Evolutionary conservation across 1,140 invertebrate genomes (phyloP).

Genomic region (Schlechtendalia chinensis): DNA sequence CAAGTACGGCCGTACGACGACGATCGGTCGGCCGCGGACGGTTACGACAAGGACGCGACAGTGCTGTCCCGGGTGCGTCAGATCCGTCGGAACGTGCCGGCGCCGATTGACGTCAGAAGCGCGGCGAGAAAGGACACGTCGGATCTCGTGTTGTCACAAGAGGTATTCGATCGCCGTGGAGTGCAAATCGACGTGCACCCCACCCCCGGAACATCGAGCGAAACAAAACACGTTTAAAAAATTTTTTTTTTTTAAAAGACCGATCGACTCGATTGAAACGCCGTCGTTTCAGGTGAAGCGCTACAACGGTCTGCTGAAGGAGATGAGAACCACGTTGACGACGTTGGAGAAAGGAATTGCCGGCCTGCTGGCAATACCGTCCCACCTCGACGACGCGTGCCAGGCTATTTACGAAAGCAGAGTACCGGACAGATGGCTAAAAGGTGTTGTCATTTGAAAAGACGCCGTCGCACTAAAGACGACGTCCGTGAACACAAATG

Average conservation of each 20-base stretch:
- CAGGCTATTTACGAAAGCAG: conserved; percentile 71
- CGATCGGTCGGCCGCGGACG: background rate
- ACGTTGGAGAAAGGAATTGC: conserved; percentile 63
- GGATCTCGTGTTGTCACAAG: conserved; percentile 62
- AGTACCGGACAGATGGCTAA: conserved; percentile 51
- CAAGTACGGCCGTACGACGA: background rate
- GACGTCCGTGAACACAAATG: too few relatives aligned
- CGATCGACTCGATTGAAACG: too few relatives aligned
- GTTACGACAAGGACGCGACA: conserved; percentile 1
- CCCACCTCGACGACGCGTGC: conserved; percentile 77
- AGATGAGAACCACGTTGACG: background rate
- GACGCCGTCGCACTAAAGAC: too few relatives aligned
- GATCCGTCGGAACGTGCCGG: background rate
- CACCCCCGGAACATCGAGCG: too few relatives aligned
- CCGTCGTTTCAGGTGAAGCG: conserved; percentile 56
- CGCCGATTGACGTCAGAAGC: background rate
- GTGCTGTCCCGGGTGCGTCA: background rate
- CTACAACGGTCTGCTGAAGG: conserved; percentile 6
- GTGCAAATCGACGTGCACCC: too few relatives aligned
- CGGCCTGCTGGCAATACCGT: conserved; percentile 79
- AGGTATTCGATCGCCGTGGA: too few relatives aligned
- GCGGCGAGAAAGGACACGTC: background rate
- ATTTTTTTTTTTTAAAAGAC: too few relatives aligned
- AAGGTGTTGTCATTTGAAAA: conserved; percentile 53
- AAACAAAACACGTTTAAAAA: too few relatives aligned